Evolutionary conservation across 2,113 vertebrate genomes (phyloP), one percentile per base, ranked within the genome.

Genomic region (Protomyctophum bolini): DNA sequence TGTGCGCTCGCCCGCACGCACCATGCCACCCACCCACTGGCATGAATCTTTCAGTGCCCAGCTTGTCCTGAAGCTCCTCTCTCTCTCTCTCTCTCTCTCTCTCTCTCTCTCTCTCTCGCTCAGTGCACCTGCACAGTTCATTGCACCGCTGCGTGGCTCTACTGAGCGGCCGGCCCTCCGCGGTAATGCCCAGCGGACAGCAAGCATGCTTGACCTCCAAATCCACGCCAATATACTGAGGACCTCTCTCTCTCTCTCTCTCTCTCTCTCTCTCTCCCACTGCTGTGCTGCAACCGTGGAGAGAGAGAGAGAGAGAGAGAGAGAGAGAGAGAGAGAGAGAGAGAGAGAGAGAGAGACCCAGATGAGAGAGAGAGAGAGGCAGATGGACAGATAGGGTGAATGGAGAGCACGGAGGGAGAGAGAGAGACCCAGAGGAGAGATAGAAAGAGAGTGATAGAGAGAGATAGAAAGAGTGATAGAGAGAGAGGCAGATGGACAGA

Each of bases 121-220:
- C 33, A 6, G 33, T 41, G 33, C 83, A 81, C 81, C 84, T 88
- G 75, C 87, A 91, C 83, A 41, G 33, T 86, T 88, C 86, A 85
- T 81, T 87, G 86, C 86, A 85, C 83, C 83, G 69, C 75, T 82
- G 85, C 83, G 65, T 62, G 60, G 63, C 82, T 77, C 82, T 77
- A 80, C 84, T 86, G 79, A 88, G 86, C 81, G 77, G 83, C 83
- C 86, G 60, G 87, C 81, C 80, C 70, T 71, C 81, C 84, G 76
- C 46, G 21, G 21, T 21, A 87, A 86, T 79, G 68, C 83, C 80
- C 84, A 72, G 69, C 66, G 79, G 84, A 84, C 83, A 88, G 83
- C 84, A 83, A 85, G 82, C 82, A 83, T 86, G 76, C 85, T 89
- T 92, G 90, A 92, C 90, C 92, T 91, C 89, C 77, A 92, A 91